Base-by-base conservation (phyloP, 2,888 invertebrate species). In the Heliconius aoede region DNA sequence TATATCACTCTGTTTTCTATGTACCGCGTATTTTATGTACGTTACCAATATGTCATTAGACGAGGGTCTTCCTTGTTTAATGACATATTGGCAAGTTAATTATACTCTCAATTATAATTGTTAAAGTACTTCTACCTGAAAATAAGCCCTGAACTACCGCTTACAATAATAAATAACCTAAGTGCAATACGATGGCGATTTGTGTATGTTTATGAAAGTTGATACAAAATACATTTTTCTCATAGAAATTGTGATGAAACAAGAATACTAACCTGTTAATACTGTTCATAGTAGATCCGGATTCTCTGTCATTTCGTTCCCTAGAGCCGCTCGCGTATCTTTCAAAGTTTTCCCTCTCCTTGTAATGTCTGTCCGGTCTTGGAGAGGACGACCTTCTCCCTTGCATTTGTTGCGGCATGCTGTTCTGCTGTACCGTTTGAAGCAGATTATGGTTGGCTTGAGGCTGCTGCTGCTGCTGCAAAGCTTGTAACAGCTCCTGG, bases 401-500 rank as follows among this genome's bases (percentile, higher is more conserved):
- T 80, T 88, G 93, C 93, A 93, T 92, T 83, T 93, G 93, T 83
- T 95, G 91, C 62, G 94, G 90, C 89, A 93, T 87, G 84, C 81
- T 93, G 80, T 94, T 92, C 87, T 95, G 92, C 81, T 94, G 93
- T 0, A 93, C 94, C 28, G 94, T 94, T 81, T 94, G 93, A 81
- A 94, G 89, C 75, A 95, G 88, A 73, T 89, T 92, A 82, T 94
- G 94, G 79, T 95, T 95, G 73, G 85, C 86, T 84, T 91, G 93
- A 60, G 97, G 95, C 87, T 96, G 96, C 36, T 97, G 96, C 84
- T 96, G 78, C 62, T 76, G 65, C 60, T 76, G 96, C 85, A 97
- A 91, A 5, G 97, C 97, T 85, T 96, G 97, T 28, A 97, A 92
- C 78, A 97, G 89, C 86, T 97, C 97, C 85, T 97, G 97, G 18